A percentile compares a stretch with the other conserved stretches of the same genome.
Conservation (phyloP, 2,797 vertebrate genomes). For the Bovichtus variegatus region DNA sequence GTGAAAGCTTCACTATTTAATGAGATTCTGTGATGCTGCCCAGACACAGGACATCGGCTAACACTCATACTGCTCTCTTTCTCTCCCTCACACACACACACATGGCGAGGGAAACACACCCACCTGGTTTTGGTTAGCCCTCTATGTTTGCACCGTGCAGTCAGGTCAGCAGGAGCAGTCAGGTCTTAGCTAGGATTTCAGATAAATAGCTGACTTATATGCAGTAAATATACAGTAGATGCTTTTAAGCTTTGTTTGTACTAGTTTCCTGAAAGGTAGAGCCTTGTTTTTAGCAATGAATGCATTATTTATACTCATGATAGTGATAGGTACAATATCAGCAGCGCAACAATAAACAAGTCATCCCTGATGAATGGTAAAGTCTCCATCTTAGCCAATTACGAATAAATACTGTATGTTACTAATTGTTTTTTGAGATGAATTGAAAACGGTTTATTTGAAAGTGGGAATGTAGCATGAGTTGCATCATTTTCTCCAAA, state of each 20-base stretch:
- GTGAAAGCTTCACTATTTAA: conserved; percentile 83
- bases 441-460: conserved; percentile 31
- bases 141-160: conserved; percentile 53
- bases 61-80: conserved; percentile 71
- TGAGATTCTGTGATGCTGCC: conserved; percentile 79
- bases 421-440: conserved; percentile 10
- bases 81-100: conserved; percentile 37
- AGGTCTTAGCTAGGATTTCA: conserved; percentile 51
- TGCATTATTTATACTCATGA: conserved; percentile 42
- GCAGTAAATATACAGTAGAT: conserved; percentile 50
- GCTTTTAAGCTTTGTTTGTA: conserved; percentile 43
- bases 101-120: conserved; percentile 40
- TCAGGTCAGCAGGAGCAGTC: conserved; percentile 56
- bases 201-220: conserved; percentile 56
- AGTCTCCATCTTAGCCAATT: conserved; percentile 30
- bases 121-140: conserved; percentile 75
- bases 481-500: neutral
- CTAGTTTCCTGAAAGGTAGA: conserved; percentile 35
- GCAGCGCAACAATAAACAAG: conserved; percentile 62
- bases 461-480: conserved; percentile 2
- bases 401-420: conserved; percentile 24
- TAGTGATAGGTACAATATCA: conserved; percentile 40
- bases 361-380: conserved; percentile 47
- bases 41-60: conserved; percentile 76
- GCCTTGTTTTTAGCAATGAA: conserved; percentile 27